phyloP scores from a whole-genome alignment of 1,140 invertebrate genomes.

The Tribolium madens region DNA sequence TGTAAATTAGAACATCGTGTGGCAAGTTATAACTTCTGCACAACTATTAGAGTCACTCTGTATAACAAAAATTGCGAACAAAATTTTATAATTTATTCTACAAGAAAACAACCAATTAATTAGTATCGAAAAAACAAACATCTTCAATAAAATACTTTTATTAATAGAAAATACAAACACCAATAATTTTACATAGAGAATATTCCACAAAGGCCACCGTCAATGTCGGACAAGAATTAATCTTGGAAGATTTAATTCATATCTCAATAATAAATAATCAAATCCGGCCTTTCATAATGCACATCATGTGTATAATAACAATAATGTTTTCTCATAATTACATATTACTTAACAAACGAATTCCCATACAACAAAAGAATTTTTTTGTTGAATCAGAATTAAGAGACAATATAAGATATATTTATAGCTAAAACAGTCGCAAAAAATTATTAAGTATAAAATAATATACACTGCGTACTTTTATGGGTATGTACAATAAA shows the following conservation, averaged over 20 bases:
- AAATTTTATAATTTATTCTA: too few species aligned
- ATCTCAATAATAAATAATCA: conserved; percentile 39
- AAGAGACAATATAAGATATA: conserved; percentile 6
- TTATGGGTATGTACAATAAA: conserved; percentile 29
- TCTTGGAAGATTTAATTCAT: not conserved
- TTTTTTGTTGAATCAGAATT: conserved; percentile 20
- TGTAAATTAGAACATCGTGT: too few species aligned
- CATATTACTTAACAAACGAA: conserved; percentile 31
- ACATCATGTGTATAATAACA: conserved; percentile 35
- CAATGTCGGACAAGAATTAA: conserved; percentile 4
- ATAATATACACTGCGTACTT: conserved; percentile 14
- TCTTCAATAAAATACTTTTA: conserved; percentile 11
- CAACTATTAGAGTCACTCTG: too few species aligned
- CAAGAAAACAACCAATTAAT: not conserved
- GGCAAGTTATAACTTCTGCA: too few species aligned
- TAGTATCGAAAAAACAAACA: not conserved
- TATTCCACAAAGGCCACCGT: not conserved
- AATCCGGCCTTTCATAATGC: conserved; percentile 25
- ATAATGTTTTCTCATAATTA: conserved; percentile 34
- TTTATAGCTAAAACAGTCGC: conserved; percentile 25
- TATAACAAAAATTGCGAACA: too few species aligned
- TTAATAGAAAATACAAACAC: conserved; percentile 45
- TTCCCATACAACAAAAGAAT: conserved; percentile 20
- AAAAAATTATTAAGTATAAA: conserved; percentile 1
- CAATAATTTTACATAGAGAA: conserved; percentile 43